These are phyloP conservation scores for Paralinhomoeus sp. DNA, from an alignment of 2,888 invertebrate genomes.

Conservation along the genomic window DNA sequence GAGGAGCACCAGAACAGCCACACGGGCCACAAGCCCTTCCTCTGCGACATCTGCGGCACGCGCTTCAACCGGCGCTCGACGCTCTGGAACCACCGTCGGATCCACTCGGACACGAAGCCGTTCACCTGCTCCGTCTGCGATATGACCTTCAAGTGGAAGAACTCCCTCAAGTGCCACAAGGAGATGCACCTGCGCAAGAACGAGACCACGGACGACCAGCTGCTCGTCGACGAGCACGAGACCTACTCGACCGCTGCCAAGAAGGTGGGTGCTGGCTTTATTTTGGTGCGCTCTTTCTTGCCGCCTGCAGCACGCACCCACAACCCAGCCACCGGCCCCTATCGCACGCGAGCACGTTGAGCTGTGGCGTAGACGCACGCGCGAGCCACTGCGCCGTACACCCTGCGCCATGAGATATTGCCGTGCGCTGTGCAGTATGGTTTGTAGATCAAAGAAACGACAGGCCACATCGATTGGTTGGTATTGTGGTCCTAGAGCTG, in stretches of 20 bases:
- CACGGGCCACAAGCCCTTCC: slow-evolving; percentile 21
- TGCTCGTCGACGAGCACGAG: background rate
- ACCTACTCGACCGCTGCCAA: background rate
- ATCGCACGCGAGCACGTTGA: too few relatives aligned
- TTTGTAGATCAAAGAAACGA: too few relatives aligned
- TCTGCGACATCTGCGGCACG: slow-evolving; percentile 23
- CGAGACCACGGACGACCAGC: slow-evolving; percentile 7
- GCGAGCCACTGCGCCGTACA: too few relatives aligned
- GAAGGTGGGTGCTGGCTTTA: too few relatives aligned
- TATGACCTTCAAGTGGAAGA: slow-evolving; percentile 26
- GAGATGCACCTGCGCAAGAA: slow-evolving; percentile 24
- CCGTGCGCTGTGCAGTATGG: too few relatives aligned
- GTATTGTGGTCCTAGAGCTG: too few relatives aligned
- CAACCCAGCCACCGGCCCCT: too few relatives aligned
- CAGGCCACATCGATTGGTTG: too few relatives aligned
- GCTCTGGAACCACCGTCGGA: slow-evolving; percentile 24
- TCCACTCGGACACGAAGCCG: slow-evolving; percentile 21
- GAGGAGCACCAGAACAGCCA: slow-evolving; percentile 25
- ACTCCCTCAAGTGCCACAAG: slow-evolving; percentile 19
- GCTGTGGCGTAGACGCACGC: too few relatives aligned
- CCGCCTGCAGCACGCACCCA: too few relatives aligned
- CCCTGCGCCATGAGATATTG: too few relatives aligned
- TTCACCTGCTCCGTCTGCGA: slow-evolving; percentile 23
- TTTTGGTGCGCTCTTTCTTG: too few relatives aligned
- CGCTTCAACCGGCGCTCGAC: slow-evolving; percentile 23